Evolutionary conservation across 92 coral and sea anemone species (phyloP).

Genomic region (Actinernus sp.): DNA sequence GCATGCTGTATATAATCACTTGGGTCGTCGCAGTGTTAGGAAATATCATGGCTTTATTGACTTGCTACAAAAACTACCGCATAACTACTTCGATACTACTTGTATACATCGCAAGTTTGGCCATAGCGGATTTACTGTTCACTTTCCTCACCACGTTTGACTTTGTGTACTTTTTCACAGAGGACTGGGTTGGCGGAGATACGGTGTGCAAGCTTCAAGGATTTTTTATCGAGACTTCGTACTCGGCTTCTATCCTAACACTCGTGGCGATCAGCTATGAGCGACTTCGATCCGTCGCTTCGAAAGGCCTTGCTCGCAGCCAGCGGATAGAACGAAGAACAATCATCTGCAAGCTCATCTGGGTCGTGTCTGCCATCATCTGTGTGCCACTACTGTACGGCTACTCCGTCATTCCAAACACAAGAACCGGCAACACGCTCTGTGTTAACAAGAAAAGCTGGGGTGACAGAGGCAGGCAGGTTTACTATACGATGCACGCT

Average conservation of each 20-base stretch:
- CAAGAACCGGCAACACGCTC: constrained; percentile 32
- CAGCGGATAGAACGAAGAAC: constrained; percentile 73
- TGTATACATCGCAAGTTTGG: constrained; percentile 83
- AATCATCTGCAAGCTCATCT: constrained; percentile 67
- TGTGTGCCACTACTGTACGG: constrained; percentile 84
- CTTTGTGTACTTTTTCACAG: constrained; percentile 52
- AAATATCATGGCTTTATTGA: constrained; percentile 79
- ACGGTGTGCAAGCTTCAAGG: constrained; percentile 84
- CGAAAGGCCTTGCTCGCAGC: constrained; percentile 70
- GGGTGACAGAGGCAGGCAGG: constrained; percentile 82
- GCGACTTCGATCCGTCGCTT: constrained; percentile 71
- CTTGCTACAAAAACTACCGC: constrained; percentile 86
- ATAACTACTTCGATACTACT: constrained; percentile 77
- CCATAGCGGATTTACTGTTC: constrained; percentile 80
- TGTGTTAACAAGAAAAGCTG: constrained; percentile 74
- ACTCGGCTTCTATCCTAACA: constrained; percentile 81
- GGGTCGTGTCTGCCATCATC: constrained; percentile 66
- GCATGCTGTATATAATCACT: constrained; percentile 47
- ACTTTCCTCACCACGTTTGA: constrained; percentile 73
- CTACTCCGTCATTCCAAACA: constrained; percentile 36
- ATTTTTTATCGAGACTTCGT: constrained; percentile 74
- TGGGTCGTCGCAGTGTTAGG: constrained; percentile 74
- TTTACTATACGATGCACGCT: constrained; percentile 77
- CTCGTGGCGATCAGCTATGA: constrained; percentile 88
- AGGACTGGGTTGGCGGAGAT: constrained; percentile 82